Conservation (phyloP, 2,888 invertebrate genomes). For the Xylophagus ater region DNA sequence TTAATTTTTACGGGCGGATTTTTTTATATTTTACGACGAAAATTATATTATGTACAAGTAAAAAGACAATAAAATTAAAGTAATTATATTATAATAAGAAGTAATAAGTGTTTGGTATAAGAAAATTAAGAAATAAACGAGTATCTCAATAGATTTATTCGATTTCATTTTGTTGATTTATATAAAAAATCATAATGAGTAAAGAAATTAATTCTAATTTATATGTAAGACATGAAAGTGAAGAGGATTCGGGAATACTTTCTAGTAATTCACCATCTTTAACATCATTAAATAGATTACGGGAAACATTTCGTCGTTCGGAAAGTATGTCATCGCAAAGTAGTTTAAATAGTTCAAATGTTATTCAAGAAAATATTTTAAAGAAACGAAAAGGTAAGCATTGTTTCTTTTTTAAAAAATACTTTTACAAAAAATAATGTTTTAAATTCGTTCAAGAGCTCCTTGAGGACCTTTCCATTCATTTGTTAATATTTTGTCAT, state of each 20-base stretch:
- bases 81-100: no score
- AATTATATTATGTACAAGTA: no score
- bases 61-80: no score
- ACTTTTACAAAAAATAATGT: conserved; percentile 22
- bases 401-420: background rate
- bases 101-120: no score
- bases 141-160: no score
- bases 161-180: no score
- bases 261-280: conserved; percentile 43
- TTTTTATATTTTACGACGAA: no score
- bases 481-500: no score
- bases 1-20: no score
- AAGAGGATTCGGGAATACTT: conserved; percentile 25
- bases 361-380: conserved; percentile 15
- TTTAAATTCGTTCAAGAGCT: conserved; percentile 21
- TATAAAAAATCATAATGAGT: conserved; percentile 28
- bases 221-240: conserved; percentile 31
- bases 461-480: no score
- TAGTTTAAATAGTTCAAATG: conserved; percentile 29
- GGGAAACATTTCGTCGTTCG: conserved; percentile 35
- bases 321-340: conserved; percentile 34
- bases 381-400: conserved; percentile 4
- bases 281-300: conserved; percentile 37
- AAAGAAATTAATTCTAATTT: conserved; percentile 26
- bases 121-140: no score